phyloP scores from a whole-genome alignment of 1,140 invertebrate genomes.

The Bombyx mandarina region DNA sequence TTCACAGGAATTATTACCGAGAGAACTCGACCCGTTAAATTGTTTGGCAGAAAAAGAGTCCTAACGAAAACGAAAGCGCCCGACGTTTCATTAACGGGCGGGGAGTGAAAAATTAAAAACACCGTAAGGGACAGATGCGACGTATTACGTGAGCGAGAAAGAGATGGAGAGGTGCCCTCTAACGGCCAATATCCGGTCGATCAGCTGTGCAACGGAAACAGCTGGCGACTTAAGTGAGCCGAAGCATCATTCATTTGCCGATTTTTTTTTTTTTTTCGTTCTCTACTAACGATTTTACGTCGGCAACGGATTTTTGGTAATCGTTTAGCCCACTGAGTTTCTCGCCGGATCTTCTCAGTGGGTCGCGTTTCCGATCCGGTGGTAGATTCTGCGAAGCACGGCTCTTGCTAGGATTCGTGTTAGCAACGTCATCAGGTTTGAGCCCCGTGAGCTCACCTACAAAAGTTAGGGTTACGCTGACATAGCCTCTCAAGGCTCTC shows the following conservation, averaged over 20 bases:
- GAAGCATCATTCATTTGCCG: conserved; percentile 24
- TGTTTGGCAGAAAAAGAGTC: too few species aligned
- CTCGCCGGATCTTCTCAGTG: too few species aligned
- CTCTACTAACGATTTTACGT: conserved; percentile 21
- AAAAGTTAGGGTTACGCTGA: too few species aligned
- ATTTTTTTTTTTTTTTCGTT: conserved; percentile 21
- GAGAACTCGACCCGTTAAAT: too few species aligned
- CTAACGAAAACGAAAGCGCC: conserved; percentile 5
- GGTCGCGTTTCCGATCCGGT: too few species aligned
- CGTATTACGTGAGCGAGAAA: conserved; percentile 12
- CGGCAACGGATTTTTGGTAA: conserved; percentile 17
- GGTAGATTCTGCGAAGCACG: too few species aligned
- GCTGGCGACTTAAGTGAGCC: conserved; percentile 32
- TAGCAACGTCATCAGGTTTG: too few species aligned
- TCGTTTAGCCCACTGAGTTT: too few species aligned
- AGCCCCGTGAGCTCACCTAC: too few species aligned
- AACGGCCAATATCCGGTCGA: conserved; percentile 43
- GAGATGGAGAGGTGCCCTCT: conserved; percentile 21
- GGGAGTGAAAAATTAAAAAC: conserved; percentile 31
- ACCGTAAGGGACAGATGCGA: conserved; percentile 12
- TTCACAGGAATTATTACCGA: too few species aligned
- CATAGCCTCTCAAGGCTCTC: too few species aligned
- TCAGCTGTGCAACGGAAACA: conserved; percentile 41
- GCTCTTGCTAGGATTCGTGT: too few species aligned
- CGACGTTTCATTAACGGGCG: conserved; percentile 18